Base-by-base conservation (phyloP, 1,140 invertebrate genomes). In the Drosophila parvula region DNA sequence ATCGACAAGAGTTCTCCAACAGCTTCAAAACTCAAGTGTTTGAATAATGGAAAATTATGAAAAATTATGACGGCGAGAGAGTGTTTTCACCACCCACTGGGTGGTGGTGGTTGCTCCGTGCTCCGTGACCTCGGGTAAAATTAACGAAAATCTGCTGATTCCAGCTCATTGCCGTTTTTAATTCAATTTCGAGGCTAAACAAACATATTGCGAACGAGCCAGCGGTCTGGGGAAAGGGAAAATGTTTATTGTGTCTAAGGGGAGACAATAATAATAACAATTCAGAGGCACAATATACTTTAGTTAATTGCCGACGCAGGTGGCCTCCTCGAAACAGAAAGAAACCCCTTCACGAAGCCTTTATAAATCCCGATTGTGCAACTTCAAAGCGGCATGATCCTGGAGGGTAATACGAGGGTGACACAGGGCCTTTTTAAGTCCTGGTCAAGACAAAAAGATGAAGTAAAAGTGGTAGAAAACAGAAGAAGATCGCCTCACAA, bases 141-240 rank as follows among this genome's bases (percentile, higher is more conserved):
- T 90, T 91, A 89, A 91, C 73, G 71, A 80, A 91, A 91, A 91
- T 91, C 90, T 91, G 90, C 90, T 91, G 90, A 91, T 91, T 91
- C 90, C 90, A 91, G 81, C 83, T 91, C 90, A 91, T 91, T 91
- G 90, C 90, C 90, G 81, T 91, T 91, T 91, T 90, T 81, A 90
- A 84, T 91, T 91, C 75, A 91, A 90, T 90, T 91, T 75, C 68
- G 60, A 63, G 57, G 79, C 76, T 90, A 88, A 88, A 81, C 81
- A 90, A 81, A 86, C 82, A 91, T 62, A 51, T 53, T 53, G 50
- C 16, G 10, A 40, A 22, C 27, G 56, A 36, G 18, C 55, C 22
- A 22, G 22, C 22, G 22, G 45, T 12, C 0, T n/a, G 14, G 34
- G 11, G 41, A 14, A 22, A 27, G 40, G 36, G 34, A 32, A 53